phyloP scores from a whole-genome alignment of 2,888 invertebrate species.

The Drosophila borealis region DNA sequence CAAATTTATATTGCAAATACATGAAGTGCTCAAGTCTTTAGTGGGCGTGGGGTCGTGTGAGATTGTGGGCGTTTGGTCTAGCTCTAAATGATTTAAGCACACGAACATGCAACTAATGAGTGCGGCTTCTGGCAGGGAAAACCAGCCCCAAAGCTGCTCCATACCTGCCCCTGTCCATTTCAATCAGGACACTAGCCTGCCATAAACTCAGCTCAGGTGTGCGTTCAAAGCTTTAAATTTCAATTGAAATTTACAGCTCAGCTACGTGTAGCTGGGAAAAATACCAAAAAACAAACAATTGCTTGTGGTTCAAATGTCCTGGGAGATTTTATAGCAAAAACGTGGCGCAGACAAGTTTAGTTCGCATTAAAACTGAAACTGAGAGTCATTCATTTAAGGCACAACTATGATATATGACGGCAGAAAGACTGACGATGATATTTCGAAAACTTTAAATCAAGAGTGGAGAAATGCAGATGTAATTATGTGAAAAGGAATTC shows the following conservation, averaged over 20 bases:
- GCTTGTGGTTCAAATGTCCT: not conserved
- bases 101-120: slow-evolving; percentile 75
- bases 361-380: no score
- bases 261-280: slow-evolving; percentile 52
- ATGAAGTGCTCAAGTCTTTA: slow-evolving; percentile 18
- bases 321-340: not conserved
- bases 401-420: no score
- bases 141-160: not conserved
- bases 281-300: not conserved
- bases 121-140: slow-evolving; percentile 22
- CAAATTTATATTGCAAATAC: slow-evolving; percentile 70
- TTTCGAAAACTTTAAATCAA: no score
- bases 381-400: no score
- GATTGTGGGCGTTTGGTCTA: slow-evolving; percentile 45
- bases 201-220: slow-evolving; percentile 33
- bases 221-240: slow-evolving; percentile 33
- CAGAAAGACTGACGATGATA: no score
- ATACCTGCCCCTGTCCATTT: not conserved
- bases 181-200: slow-evolving; percentile 5
- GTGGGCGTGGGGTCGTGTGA: not conserved
- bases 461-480: no score
- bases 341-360: no score
- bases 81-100: slow-evolving; percentile 71
- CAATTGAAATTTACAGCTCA: slow-evolving; percentile 71
- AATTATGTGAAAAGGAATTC: no score